phyloP scores from a whole-genome alignment of 2,797 vertebrate species.

The Arremon aurantiirostris region DNA sequence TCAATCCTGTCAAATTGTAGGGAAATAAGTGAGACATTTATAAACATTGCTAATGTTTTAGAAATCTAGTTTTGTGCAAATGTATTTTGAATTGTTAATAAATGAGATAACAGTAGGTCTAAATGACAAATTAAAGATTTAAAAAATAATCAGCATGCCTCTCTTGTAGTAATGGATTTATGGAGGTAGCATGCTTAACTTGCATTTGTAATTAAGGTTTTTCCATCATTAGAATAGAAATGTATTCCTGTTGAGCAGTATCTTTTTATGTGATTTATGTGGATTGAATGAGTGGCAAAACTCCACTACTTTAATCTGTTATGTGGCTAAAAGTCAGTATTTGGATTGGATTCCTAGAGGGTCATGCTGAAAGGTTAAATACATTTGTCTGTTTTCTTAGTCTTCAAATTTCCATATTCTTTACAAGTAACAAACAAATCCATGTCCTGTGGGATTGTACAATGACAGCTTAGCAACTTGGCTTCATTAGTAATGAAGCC shows the following conservation, averaged over 20 bases:
- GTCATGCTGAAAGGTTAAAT: conserved; percentile 54
- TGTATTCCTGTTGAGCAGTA: conserved; percentile 67
- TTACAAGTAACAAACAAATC: conserved; percentile 51
- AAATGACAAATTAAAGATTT: conserved; percentile 77
- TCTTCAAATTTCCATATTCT: conserved; percentile 47
- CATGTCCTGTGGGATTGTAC: conserved; percentile 2
- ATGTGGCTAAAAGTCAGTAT: conserved; percentile 38
- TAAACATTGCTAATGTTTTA: conserved; percentile 73
- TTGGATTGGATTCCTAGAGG: conserved; percentile 59
- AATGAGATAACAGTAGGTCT: conserved; percentile 73
- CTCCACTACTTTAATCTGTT: conserved; percentile 53
- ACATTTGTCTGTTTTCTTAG: conserved; percentile 46
- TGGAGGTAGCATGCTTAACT: conserved; percentile 62
- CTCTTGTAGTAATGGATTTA: conserved; percentile 69
- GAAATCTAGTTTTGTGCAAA: conserved; percentile 66
- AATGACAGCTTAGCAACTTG: conserved; percentile 18
- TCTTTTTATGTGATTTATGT: conserved; percentile 67
- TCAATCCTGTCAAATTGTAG: conserved; percentile 61
- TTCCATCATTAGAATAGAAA: conserved; percentile 69
- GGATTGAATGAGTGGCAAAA: conserved; percentile 65
- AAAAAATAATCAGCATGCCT: conserved; percentile 73
- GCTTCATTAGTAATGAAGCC: conserved; percentile 14
- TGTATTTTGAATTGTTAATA: conserved; percentile 70
- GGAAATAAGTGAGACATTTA: conserved; percentile 66
- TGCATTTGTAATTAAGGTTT: conserved; percentile 73